A percentile compares a stretch with the other conserved stretches of the same genome.
These are phyloP conservation scores for Chloropsis cyanopogon DNA, from an alignment of 2,113 vertebrate species.

Conservation along the genomic window DNA sequence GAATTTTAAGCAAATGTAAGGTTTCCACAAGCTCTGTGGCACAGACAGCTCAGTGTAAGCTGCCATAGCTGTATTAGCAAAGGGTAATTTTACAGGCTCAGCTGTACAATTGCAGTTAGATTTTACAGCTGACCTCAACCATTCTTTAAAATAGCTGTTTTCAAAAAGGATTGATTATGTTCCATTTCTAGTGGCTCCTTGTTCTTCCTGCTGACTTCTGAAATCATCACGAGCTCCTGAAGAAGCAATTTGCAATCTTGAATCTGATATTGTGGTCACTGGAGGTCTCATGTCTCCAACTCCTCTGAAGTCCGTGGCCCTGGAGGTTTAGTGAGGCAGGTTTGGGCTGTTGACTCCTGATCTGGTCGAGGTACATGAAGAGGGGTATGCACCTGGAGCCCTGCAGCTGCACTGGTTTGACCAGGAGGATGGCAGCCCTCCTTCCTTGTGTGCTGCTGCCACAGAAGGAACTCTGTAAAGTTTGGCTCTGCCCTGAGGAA, in stretches of 20 bases:
- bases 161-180: neutral
- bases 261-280: neutral
- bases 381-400: neutral
- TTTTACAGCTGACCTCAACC: constrained; percentile 24
- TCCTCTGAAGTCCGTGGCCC: neutral
- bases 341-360: neutral
- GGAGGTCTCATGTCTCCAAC: neutral
- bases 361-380: accelerated
- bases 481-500: neutral
- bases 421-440: neutral
- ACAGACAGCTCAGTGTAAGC: neutral
- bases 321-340: neutral
- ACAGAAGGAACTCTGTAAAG: neutral
- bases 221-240: neutral
- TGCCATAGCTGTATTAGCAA: neutral
- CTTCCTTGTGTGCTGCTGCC: neutral
- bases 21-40: neutral
- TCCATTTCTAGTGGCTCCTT: neutral
- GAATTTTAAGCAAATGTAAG: constrained; percentile 12
- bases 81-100: constrained; percentile 2
- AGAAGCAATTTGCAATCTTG: neutral
- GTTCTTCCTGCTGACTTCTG: neutral
- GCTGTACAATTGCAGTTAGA: neutral
- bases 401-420: neutral
- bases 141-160: neutral